Conservation (phyloP, 2,113 vertebrate genomes). For the Cricetomys ansorgei region DNA sequence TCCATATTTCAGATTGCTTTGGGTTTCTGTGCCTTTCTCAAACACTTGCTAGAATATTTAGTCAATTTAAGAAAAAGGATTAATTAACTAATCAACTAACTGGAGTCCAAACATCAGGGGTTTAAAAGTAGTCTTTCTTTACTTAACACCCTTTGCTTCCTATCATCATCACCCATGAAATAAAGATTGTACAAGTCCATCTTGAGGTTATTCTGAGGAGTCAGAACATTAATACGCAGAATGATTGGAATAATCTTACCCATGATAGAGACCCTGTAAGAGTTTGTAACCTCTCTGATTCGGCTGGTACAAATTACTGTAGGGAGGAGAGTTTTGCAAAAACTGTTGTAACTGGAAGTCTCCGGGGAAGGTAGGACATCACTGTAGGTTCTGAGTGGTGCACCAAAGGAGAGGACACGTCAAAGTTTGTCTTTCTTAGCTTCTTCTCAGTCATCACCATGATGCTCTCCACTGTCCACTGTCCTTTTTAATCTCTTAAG, state of each 20-base stretch:
- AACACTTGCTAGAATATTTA: not conserved
- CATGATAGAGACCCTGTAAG: not conserved
- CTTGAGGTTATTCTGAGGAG: not conserved
- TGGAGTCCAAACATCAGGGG: not conserved
- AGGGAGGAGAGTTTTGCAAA: not conserved
- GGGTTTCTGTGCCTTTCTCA: not conserved
- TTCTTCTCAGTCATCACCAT: not conserved
- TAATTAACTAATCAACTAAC: not conserved
- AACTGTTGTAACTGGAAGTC: not conserved
- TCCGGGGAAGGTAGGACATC: not conserved
- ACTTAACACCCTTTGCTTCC: not conserved
- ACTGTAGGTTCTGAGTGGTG: not conserved
- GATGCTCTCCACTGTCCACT: accelerated
- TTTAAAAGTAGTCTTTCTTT: not conserved
- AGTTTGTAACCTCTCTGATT: no score
- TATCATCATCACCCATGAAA: not conserved
- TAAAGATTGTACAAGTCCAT: not conserved
- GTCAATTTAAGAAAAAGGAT: not conserved
- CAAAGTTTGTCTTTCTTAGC: not conserved
- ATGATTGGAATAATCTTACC: not conserved
- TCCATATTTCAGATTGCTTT: not conserved
- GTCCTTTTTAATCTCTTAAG: not conserved
- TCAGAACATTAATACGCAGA: not conserved
- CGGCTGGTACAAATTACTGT: not conserved
- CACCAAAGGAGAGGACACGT: not conserved